Evolutionary conservation across 1,140 invertebrate genomes (phyloP), one percentile per base, ranked within the genome.

Genomic region (Drosophila kanapiae): DNA sequence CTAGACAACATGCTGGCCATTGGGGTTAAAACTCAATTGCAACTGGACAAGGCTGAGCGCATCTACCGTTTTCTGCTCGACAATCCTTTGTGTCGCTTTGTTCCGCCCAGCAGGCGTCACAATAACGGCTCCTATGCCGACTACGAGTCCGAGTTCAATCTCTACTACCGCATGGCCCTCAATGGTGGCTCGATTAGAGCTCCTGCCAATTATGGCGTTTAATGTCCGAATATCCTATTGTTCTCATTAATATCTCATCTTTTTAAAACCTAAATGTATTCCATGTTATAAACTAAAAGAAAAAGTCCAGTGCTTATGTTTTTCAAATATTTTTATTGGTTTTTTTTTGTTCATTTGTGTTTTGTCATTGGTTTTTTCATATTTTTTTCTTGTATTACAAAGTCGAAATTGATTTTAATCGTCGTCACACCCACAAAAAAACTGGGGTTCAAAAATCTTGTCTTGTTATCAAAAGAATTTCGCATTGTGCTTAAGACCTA

Each of bases 151-250:
- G 90, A 92, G 64, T 92, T 81, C 8, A 79, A 75, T 45, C 75
- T 92, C 13, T 92, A 92, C 49, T 78, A 91, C 57, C 91, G 91
- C 54, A 91, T 92, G 58, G 77, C 82, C 56, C 82, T 70, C 1
- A 68, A 74, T 27, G 80, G 75, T 0, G 63, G 70, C 40, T 67
- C 78, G 0, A 75, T 71, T 11, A 33, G 49, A 8, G 37, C 31
- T 23, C 23, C 23, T 23, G 23, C 23, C 23, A 23, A 23, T 23
- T 23, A 23, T 23, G 23, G 23, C 23, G 23, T 23, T 23, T 23
- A 23, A 23, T 23, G 23, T 23, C 23, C 23, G 23, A 23, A 23
- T 35, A 38, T 16, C 40, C 2, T 5, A 23, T 38, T 38, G 31
- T 31, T 54, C 23, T 57, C 45, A 60, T 54, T 68, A 43, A 47